Percentiles rank a stretch among this genome's conserved stretches.
phyloP scores from a whole-genome alignment of 2,797 vertebrate species.

The Sternarchorhynchus goeldii region DNA sequence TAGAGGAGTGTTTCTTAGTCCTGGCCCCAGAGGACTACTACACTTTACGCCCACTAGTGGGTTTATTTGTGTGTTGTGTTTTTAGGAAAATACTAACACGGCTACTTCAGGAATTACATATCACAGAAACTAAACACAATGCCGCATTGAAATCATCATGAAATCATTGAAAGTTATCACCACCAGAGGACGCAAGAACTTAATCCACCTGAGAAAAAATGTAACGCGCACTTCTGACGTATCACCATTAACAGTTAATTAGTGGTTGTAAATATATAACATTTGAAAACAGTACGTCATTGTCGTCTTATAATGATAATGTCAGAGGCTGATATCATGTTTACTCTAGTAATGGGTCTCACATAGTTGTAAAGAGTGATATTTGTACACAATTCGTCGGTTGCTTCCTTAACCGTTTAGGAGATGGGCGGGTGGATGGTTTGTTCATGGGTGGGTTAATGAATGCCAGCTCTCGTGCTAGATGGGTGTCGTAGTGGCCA shows the following conservation, averaged over 20 bases:
- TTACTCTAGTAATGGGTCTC: background rate
- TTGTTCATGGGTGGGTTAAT: conserved; percentile 43
- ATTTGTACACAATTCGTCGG: background rate
- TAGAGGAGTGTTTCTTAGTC: too few relatives aligned
- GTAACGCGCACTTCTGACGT: background rate
- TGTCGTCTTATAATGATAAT: background rate
- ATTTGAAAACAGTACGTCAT: background rate
- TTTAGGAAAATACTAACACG: too few relatives aligned
- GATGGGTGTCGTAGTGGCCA: conserved; percentile 24
- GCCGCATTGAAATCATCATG: too few relatives aligned
- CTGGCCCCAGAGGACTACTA: too few relatives aligned
- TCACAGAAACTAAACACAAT: too few relatives aligned
- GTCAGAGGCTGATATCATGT: background rate
- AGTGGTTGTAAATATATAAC: too few relatives aligned
- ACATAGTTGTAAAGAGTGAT: background rate
- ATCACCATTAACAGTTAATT: background rate
- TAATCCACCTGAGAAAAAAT: background rate
- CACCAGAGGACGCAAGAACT: conserved; percentile 11
- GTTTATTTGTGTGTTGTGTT: too few relatives aligned
- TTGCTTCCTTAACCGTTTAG: conserved; percentile 47
- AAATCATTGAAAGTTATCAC: too few relatives aligned
- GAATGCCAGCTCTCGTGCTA: conserved; percentile 35
- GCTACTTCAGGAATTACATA: too few relatives aligned
- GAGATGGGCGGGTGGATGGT: background rate
- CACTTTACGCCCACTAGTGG: background rate